phyloP scores from a whole-genome alignment of 2,113 vertebrate species.

The Scatophagus argus region DNA sequence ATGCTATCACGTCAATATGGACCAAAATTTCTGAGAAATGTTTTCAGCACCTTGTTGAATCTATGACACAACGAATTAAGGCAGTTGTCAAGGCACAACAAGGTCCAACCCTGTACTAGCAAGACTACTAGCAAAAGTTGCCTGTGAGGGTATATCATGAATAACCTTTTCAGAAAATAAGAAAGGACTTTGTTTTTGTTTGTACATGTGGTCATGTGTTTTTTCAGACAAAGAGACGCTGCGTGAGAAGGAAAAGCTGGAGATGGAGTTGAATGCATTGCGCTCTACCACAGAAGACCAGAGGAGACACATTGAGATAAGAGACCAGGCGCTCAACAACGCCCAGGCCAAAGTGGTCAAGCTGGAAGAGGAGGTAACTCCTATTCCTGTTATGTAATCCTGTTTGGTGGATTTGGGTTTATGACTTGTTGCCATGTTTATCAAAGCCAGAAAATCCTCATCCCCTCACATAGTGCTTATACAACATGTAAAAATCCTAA shows the following conservation, averaged over 20 bases:
- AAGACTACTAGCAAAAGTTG: too few species aligned
- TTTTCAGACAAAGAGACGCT: constrained; percentile 92
- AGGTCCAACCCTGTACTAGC: too few species aligned
- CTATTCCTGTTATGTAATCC: background rate
- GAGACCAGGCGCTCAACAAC: constrained; percentile 97
- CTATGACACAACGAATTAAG: too few species aligned
- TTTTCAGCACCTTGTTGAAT: too few species aligned
- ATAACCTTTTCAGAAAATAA: background rate
- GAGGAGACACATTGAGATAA: constrained; percentile 96
- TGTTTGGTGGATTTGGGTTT: background rate
- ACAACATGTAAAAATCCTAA: too few species aligned
- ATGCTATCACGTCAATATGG: too few species aligned
- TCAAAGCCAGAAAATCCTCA: background rate
- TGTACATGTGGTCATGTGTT: background rate
- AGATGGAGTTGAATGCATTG: constrained; percentile 91
- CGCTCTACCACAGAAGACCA: constrained; percentile 96
- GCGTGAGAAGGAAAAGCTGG: constrained; percentile 96
- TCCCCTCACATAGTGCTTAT: too few species aligned
- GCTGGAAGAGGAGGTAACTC: constrained; percentile 95
- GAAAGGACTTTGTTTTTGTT: background rate
- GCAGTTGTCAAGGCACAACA: too few species aligned
- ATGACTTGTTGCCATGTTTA: background rate
- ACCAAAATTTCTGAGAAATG: too few species aligned
- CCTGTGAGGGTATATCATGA: too few species aligned
- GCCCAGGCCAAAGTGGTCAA: constrained; percentile 98